Evolutionary conservation across 2,797 vertebrate genomes (phyloP).

Genomic region (Artibeus jamaicensis): DNA sequence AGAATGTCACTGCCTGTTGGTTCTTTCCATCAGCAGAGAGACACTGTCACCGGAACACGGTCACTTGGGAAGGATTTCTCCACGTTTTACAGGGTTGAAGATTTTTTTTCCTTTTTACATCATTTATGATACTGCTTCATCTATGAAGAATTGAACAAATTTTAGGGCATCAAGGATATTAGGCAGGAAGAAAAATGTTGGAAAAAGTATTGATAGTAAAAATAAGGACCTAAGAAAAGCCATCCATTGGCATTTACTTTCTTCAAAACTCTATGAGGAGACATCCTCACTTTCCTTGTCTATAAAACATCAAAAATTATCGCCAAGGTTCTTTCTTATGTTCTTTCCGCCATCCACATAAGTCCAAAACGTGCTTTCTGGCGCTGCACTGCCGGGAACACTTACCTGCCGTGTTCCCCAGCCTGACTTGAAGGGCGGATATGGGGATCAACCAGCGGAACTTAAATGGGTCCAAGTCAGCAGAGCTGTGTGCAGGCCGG

Average conservation of each 20-base stretch:
- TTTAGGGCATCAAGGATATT: background rate
- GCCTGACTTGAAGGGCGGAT: constrained; percentile 94
- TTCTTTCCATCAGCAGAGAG: background rate
- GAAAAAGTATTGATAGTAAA: background rate
- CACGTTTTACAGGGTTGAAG: background rate
- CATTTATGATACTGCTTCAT: background rate
- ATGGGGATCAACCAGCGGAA: constrained; percentile 98
- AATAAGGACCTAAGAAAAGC: background rate
- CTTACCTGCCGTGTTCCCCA: constrained; percentile 95
- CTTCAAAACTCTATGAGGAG: background rate
- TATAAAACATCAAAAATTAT: background rate
- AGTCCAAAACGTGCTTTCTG: background rate
- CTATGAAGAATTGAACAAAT: background rate
- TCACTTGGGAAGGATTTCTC: background rate
- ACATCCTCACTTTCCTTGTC: background rate
- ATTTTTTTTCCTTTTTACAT: background rate
- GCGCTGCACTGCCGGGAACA: background rate
- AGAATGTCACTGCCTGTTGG: fast-evolving
- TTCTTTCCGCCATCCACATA: background rate
- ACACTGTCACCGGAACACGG: background rate
- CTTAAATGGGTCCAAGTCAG: constrained; percentile 93
- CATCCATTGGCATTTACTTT: too few species aligned
- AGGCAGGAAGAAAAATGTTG: background rate
- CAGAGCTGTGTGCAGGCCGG: constrained; percentile 87
- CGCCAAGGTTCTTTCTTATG: background rate